Base-by-base conservation (phyloP, 2,797 vertebrate species). In the Cheirogaleus major region DNA sequence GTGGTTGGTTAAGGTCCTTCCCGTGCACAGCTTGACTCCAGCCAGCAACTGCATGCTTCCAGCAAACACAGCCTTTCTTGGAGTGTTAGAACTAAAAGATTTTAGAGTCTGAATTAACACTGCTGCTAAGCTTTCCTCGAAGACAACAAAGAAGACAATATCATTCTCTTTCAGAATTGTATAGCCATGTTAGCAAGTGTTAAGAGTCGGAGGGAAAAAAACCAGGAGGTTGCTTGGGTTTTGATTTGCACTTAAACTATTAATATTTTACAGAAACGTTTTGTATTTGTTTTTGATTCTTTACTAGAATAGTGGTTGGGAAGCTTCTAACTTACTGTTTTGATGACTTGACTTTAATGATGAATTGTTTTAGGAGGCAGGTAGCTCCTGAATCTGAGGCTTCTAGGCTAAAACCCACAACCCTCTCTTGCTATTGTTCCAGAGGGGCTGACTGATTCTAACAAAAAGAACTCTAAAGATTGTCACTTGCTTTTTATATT, bases 31-130 rank as follows among this genome's bases (percentile, higher is more conserved):
- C 98, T 99, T 99, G 98, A 99, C 99, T 91, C 99, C 99, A 0
- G 99, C 99, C 98, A 99, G 98, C 76, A 99, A 98, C 98, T 99
- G 99, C 99, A 99, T 99, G 98, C 99, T 99, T 95, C 99, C 99
- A 63, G 99, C 99, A 98, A 99, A 99, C 95, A 99, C 99, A 3
- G 99, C 99, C 89, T 98, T 98, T 97, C 98, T 98, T 23, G 99
- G 99, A 41, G 99, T 99, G 98, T 99, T 99, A 93, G 99, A 98
- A 98, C 99, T 99, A 96, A 61, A 97, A 12, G 86, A 84, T 14
- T 50, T 82, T 8, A 48, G 97, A 97, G 92, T 95, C 79, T 93
- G 80, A 97, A 79, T 96, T 97, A 94, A 50, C 48, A 43, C 92
- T 76, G 52, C 5, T 5, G n/a, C n/a, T 35, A n/a, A 32, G 50